A percentile compares a stretch with the other conserved stretches of the same genome.
These are phyloP conservation scores for Scaptomyza parva DNA, from an alignment of 2,888 invertebrate genomes.

Conservation along the genomic window DNA sequence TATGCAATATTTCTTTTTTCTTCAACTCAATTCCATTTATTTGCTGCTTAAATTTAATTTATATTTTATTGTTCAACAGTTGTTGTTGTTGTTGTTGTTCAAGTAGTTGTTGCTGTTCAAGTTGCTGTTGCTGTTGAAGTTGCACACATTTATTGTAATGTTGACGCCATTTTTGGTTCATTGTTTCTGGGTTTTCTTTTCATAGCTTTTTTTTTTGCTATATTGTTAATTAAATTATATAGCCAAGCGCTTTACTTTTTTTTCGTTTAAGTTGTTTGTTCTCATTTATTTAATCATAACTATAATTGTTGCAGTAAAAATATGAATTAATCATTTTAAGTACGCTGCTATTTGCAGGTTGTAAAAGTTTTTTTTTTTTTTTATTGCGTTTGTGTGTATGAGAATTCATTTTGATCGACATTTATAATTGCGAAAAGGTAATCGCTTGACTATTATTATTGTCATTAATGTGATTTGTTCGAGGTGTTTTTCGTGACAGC, in stretches of 20 bases:
- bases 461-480: constrained; percentile 1
- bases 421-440: background rate
- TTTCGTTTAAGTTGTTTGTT: background rate
- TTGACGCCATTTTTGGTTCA: constrained; percentile 25
- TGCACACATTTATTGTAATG: constrained; percentile 35
- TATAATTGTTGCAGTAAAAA: constrained; percentile 36
- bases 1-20: constrained; percentile 12
- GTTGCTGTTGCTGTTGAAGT: constrained; percentile 11
- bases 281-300: constrained; percentile 34
- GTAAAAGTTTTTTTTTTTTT: background rate
- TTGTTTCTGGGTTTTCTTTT: constrained; percentile 17
- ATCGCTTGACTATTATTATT: constrained; percentile 7
- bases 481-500: background rate
- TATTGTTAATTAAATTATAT: constrained; percentile 70
- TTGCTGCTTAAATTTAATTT: constrained; percentile 51
- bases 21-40: constrained; percentile 39
- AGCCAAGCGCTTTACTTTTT: constrained; percentile 21
- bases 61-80: constrained; percentile 34
- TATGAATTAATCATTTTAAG: constrained; percentile 41
- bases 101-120: constrained; percentile 6
- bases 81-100: constrained; percentile 27
- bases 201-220: constrained; percentile 10
- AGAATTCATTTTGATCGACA: background rate
- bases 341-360: constrained; percentile 23
- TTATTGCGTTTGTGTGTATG: background rate